Conservation (phyloP, 2,113 vertebrate genomes). For the Bubo bubo region DNA sequence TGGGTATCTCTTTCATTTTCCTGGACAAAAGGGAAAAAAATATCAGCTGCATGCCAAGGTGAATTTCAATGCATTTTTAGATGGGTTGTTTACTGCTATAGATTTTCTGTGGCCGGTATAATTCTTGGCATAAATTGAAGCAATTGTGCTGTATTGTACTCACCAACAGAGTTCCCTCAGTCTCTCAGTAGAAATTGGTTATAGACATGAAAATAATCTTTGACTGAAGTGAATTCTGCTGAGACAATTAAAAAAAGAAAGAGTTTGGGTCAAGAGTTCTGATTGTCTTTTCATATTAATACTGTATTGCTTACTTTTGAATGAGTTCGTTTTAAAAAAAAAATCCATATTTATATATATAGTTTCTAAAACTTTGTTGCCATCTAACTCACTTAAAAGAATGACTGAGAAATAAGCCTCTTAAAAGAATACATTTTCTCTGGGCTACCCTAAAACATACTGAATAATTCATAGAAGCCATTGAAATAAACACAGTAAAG, state of each 20-base stretch:
- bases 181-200: conserved; percentile 42
- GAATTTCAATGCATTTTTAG: conserved; percentile 18
- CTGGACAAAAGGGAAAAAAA: background rate
- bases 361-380: conserved; percentile 64
- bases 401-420: conserved; percentile 63
- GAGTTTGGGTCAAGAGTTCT: conserved; percentile 7
- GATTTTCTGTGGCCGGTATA: background rate
- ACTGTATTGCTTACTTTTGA: conserved; percentile 31
- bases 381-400: conserved; percentile 71
- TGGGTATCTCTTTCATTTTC: background rate
- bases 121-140: conserved; percentile 29
- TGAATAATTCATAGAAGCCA: conserved; percentile 70
- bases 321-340: background rate
- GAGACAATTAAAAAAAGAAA: conserved; percentile 66
- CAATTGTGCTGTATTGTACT: conserved; percentile 36
- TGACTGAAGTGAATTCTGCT: conserved; percentile 55
- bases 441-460: conserved; percentile 59
- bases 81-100: background rate
- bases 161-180: conserved; percentile 8
- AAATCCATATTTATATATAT: conserved; percentile 54
- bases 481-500: conserved; percentile 72
- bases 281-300: conserved; percentile 31
- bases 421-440: conserved; percentile 65
- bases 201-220: conserved; percentile 61
- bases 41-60: background rate